Percentiles rank a stretch among this genome's conserved stretches.
phyloP scores from a whole-genome alignment of 1,140 invertebrate genomes.

The Drosophila micromelanica region DNA sequence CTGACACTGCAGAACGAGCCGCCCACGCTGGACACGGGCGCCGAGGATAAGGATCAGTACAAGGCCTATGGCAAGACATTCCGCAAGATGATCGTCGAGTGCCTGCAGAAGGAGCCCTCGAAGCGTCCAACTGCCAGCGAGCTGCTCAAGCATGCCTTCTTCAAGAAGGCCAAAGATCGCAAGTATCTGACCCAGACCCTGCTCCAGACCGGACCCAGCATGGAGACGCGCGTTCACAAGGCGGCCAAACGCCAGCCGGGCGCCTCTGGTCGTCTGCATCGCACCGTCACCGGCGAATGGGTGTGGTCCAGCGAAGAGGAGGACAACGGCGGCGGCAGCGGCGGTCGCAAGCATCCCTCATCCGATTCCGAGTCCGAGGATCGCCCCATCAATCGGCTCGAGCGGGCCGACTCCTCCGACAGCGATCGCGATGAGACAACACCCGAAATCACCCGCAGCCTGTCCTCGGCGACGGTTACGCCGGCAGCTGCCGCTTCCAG shows the following conservation, averaged over 20 bases:
- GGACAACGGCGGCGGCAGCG: constrained; percentile 79
- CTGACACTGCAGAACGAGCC: constrained; percentile 99
- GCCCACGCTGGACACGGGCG: constrained; percentile 96
- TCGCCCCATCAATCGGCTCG: constrained; percentile 86
- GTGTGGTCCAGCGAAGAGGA: constrained; percentile 96
- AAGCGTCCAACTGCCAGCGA: constrained; percentile 99
- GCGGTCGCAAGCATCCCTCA: constrained; percentile 76
- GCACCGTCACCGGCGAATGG: constrained; percentile 98
- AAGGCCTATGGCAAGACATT: constrained; percentile 99
- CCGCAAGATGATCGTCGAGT: constrained; percentile 97
- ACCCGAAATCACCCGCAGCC: constrained; percentile 74
- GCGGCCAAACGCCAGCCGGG: constrained; percentile 94
- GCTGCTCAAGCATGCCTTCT: constrained; percentile 98
- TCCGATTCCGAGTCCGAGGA: constrained; percentile 84
- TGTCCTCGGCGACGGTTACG: constrained; percentile 66
- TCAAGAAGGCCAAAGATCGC: constrained; percentile 99
- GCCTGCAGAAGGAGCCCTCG: constrained; percentile 96
- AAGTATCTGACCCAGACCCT: constrained; percentile 96
- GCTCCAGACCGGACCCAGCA: constrained; percentile 93
- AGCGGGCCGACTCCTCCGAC: constrained; percentile 86
- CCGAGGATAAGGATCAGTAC: constrained; percentile 98
- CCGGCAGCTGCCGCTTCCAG: constrained; percentile 7
- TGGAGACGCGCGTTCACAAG: constrained; percentile 95
- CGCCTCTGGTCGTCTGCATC: constrained; percentile 94
- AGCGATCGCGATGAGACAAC: constrained; percentile 81